These are phyloP conservation scores for Scrobipalpa costella DNA, from an alignment of 2,888 invertebrate species.

Conservation along the genomic window DNA sequence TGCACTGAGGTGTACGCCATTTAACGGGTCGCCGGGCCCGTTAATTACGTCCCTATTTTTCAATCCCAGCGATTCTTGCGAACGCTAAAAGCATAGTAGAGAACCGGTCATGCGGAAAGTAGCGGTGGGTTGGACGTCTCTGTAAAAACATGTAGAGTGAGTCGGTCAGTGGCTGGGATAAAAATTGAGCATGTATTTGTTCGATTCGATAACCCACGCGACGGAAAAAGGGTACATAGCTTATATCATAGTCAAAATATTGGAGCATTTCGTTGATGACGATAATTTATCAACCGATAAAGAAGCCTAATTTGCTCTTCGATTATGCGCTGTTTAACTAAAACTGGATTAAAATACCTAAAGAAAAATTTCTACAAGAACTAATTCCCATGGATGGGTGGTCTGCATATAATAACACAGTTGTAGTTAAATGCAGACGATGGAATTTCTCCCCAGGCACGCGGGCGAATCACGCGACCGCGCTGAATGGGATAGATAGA, in stretches of 20 bases:
- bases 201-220: no score
- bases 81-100: constrained; percentile 19
- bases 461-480: constrained; percentile 57
- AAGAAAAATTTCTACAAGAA: background rate
- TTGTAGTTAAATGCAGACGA: constrained; percentile 18
- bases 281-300: no score
- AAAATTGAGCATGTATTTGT: background rate
- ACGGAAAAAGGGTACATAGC: no score
- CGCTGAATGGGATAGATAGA: constrained; percentile 46
- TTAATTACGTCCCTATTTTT: constrained; percentile 61
- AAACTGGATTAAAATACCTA: background rate
- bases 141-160: constrained; percentile 1
- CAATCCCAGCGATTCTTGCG: constrained; percentile 19
- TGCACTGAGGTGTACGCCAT: constrained; percentile 59
- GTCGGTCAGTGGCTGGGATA: background rate
- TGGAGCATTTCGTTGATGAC: no score
- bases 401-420: constrained; percentile 18
- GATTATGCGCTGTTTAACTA: background rate
- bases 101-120: constrained; percentile 5
- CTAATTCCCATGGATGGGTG: constrained; percentile 9
- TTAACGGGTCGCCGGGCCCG: constrained; percentile 63
- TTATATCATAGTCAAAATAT: no score
- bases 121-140: background rate
- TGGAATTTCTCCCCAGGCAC: constrained; percentile 58
- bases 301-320: no score